These are phyloP conservation scores for Actinia equina DNA, from an alignment of 64 coral and sea anemone species.

Conservation along the genomic window DNA sequence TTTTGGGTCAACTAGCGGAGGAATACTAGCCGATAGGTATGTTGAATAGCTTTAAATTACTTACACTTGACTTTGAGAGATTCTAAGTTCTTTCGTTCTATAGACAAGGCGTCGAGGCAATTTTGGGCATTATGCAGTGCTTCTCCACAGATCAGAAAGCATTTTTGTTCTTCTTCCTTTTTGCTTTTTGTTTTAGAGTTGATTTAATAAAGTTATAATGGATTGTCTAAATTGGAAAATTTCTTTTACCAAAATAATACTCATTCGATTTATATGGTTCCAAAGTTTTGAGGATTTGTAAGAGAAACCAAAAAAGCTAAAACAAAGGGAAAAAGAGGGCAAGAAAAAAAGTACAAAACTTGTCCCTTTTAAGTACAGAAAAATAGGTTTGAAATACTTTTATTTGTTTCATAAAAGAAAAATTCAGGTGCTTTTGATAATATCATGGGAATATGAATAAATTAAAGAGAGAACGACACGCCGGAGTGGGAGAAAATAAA, in stretches of 20 bases:
- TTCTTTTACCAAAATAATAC: no score
- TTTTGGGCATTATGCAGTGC: no score
- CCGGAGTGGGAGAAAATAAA: background rate
- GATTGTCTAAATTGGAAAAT: no score
- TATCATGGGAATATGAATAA: background rate
- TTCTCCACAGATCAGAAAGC: no score
- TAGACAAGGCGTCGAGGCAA: no score
- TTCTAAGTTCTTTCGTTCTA: no score
- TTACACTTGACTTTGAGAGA: no score
- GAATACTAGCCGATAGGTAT: constrained; percentile 82
- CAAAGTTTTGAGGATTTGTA: no score
- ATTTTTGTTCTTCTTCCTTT: no score
- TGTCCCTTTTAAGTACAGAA: background rate
- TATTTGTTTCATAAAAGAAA: background rate
- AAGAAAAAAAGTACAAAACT: background rate
- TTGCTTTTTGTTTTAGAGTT: no score
- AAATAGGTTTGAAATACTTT: background rate
- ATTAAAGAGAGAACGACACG: background rate
- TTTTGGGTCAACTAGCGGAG: constrained; percentile 81
- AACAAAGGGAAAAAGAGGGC: background rate
- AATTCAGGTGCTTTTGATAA: background rate
- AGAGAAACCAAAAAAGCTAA: background rate
- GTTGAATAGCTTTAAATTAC: background rate
- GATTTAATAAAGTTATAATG: no score
- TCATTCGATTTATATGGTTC: no score